Conservation (phyloP, 2,888 invertebrate genomes). For the Atethmia centrago region DNA sequence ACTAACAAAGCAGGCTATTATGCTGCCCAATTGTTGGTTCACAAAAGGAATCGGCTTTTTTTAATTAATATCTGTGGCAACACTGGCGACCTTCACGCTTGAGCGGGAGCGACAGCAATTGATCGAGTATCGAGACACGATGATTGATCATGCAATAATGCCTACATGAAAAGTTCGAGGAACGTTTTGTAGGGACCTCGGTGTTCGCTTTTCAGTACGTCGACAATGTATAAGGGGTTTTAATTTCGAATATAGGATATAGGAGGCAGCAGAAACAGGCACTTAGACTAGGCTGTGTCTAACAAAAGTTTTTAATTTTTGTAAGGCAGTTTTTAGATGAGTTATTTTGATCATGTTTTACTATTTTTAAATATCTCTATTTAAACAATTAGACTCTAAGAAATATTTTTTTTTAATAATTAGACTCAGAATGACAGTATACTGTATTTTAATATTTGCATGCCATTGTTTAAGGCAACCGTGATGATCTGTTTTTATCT, state of each 20-base stretch:
- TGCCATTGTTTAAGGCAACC: too few species aligned
- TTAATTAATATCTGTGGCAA: conserved; percentile 65
- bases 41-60: conserved; percentile 58
- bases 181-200: conserved; percentile 39
- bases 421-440: too few species aligned
- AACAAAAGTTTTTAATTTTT: background rate
- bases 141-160: conserved; percentile 68
- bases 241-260: background rate
- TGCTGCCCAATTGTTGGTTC: conserved; percentile 42
- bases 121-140: conserved; percentile 57
- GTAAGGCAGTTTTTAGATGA: background rate
- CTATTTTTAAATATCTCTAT: too few species aligned
- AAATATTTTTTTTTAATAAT: too few species aligned
- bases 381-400: too few species aligned
- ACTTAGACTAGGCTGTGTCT: background rate
- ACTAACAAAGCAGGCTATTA: conserved; percentile 47
- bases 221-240: conserved; percentile 1
- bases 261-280: background rate
- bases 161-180: conserved; percentile 59
- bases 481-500: too few species aligned
- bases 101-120: conserved; percentile 63
- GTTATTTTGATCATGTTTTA: too few species aligned
- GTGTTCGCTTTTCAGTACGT: background rate
- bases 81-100: conserved; percentile 63
- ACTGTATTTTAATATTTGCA: too few species aligned